These are phyloP conservation scores for Hydriomena furcata DNA, from an alignment of 2,888 invertebrate genomes.

Conservation along the genomic window DNA sequence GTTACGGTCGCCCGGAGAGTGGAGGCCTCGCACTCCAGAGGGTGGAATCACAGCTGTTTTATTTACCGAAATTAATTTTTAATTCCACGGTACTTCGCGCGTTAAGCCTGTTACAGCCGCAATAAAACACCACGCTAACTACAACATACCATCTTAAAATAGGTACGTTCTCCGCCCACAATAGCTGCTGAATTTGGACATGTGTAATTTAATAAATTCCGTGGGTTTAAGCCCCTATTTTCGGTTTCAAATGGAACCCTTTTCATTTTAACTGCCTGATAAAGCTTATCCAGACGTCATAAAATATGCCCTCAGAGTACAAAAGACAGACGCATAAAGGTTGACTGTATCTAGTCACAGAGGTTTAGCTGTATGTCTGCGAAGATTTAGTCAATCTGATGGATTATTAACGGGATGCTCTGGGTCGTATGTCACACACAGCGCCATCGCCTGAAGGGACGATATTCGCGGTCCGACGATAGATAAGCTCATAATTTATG, in stretches of 20 bases:
- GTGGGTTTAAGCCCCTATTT: slow-evolving; percentile 38
- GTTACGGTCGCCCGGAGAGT: slow-evolving; percentile 69
- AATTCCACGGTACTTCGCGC: slow-evolving; percentile 47
- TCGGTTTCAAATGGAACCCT: slow-evolving; percentile 46
- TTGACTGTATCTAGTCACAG: slow-evolving; percentile 32
- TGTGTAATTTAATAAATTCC: slow-evolving; percentile 44
- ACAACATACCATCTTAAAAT: slow-evolving; percentile 25
- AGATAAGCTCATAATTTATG: slow-evolving; percentile 68
- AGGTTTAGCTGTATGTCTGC: slow-evolving; percentile 45
- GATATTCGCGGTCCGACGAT: slow-evolving; percentile 47
- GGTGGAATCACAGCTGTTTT: slow-evolving; percentile 67
- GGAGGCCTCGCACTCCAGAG: slow-evolving; percentile 49
- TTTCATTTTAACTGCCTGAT: slow-evolving; percentile 49
- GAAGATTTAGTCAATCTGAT: slow-evolving; percentile 68
- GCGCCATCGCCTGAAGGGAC: slow-evolving; percentile 48
- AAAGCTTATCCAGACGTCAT: slow-evolving; percentile 52
- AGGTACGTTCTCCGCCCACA: slow-evolving; percentile 28
- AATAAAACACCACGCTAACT: slow-evolving; percentile 38
- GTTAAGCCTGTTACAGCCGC: slow-evolving; percentile 23
- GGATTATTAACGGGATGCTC: slow-evolving; percentile 63
- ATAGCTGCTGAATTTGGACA: slow-evolving; percentile 27
- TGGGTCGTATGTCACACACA: slow-evolving; percentile 53
- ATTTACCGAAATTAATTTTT: slow-evolving; percentile 69
- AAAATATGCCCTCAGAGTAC: slow-evolving; percentile 48
- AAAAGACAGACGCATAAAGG: slow-evolving; percentile 41